These are phyloP conservation scores for Enteromius radiatus DNA, from an alignment of 2,797 vertebrate species.

Conservation along the genomic window DNA sequence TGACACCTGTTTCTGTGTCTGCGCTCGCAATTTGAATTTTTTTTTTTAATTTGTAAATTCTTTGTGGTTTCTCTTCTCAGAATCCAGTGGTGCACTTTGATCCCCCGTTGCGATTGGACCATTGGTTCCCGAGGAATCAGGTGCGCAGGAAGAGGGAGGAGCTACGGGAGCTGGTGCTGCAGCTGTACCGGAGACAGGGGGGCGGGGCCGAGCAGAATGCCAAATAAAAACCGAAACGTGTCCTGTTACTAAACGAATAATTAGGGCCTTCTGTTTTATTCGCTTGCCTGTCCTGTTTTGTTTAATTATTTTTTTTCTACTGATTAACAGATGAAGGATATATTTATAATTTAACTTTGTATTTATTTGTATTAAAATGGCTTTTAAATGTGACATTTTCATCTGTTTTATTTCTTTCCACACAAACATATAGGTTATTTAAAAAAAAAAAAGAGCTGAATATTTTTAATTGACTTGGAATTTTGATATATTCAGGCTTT, in stretches of 20 bases:
- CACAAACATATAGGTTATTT: constrained; percentile 3
- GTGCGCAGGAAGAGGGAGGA: constrained; percentile 89
- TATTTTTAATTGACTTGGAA: background rate
- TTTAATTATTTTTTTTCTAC: background rate
- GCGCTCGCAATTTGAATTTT: no score
- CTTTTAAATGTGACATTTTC: constrained; percentile 32
- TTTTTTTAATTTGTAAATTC: background rate
- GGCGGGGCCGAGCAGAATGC: constrained; percentile 62
- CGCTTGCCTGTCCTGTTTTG: background rate
- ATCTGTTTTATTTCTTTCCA: background rate
- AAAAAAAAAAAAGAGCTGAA: constrained; percentile 32
- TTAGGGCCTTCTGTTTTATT: background rate
- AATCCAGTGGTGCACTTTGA: constrained; percentile 91
- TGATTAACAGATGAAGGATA: constrained; percentile 12
- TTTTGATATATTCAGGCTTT: background rate
- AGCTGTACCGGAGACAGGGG: constrained; percentile 80
- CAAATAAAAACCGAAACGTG: background rate
- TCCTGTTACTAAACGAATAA: background rate
- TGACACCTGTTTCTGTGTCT: no score
- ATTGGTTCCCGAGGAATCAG: constrained; percentile 88
- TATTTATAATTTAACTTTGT: constrained; percentile 48
- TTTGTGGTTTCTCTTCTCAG: constrained; percentile 69
- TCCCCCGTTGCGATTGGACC: constrained; percentile 82
- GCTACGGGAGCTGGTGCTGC: constrained; percentile 86
- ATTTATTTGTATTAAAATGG: constrained; percentile 36